Base-by-base conservation (phyloP, 2,113 vertebrate genomes). In the Crypturellus undulatus region DNA sequence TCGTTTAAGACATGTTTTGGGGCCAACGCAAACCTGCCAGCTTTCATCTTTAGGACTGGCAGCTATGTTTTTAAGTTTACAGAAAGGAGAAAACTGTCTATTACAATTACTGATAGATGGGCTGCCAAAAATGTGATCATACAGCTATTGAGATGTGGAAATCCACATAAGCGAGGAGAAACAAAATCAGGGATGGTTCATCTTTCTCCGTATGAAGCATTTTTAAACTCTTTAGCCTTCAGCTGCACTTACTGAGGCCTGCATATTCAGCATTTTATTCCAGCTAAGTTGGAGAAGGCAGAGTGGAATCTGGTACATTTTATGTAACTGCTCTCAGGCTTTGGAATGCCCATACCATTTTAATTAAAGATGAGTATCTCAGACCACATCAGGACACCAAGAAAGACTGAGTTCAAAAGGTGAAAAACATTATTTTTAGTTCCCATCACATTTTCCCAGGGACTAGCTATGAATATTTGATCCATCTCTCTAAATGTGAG, bases 21-120 rank as follows among this genome's bases (percentile, higher is more conserved):
- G 34, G 84, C 94, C 95, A 95, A 28, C 12, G 81, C 92, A 97
- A 97, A 96, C 83, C 87, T 86, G 78, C 60, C 94, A 91, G 63
- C 76, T 97, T 97, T 93, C 93, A 93, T 92, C 70, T 84, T 95
- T 75, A 73, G 92, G 94, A 94, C 52, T 12, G 60, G 82, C 84
- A 89, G 84, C 87, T 85, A 71, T 59, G 88, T 92, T 97, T 96
- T 71, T 67, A 94, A 94, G 73, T 82, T 75, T 71, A 89, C 63
- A 67, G 91, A 90, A 96, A 96, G 91, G 94, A 96, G 79, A 90
- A 92, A 92, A 36, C 78, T 71, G 38, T 58, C 54, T 81, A 9
- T 59, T 84, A 70, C 79, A 71, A 90, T 92, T 60, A 49, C 36
- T 92, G 64, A 52, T 42, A 79, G 65, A 93, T 40, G 56, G 40